A percentile compares a stretch with the other conserved stretches of the same genome.
Conservation (phyloP, 2,113 vertebrate genomes). For the Megaceryle maxima region DNA sequence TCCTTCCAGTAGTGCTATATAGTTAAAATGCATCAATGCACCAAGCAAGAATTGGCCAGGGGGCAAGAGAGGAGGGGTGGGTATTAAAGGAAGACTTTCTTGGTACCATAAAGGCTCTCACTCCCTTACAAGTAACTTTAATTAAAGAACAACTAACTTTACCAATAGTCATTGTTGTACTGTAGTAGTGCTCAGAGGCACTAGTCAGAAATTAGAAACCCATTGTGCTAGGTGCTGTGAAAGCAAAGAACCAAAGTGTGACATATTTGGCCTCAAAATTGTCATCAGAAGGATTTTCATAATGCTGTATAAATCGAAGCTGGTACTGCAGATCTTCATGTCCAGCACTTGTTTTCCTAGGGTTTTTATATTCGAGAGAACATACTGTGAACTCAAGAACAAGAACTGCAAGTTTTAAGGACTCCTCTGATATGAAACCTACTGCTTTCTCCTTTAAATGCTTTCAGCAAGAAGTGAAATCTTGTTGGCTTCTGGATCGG, state of each 20-base stretch:
- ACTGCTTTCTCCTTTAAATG: background rate
- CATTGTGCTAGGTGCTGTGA: background rate
- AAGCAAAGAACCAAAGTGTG: background rate
- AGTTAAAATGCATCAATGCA: background rate
- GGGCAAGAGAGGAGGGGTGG: background rate
- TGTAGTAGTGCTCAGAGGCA: background rate
- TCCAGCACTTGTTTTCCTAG: constrained; percentile 15
- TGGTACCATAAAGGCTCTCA: background rate
- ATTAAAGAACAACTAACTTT: constrained; percentile 21
- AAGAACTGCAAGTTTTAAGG: constrained; percentile 22
- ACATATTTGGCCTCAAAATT: constrained; percentile 1
- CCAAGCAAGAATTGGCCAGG: background rate
- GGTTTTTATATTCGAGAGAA: constrained; percentile 7
- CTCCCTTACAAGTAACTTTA: background rate
- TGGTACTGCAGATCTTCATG: background rate
- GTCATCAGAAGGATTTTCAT: constrained; percentile 46
- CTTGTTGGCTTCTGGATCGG: background rate
- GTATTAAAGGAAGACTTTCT: constrained; percentile 23
- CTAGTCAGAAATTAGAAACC: background rate
- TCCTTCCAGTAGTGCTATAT: background rate
- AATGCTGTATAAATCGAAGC: constrained; percentile 31
- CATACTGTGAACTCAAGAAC: background rate
- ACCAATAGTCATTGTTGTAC: background rate
- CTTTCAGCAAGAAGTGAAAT: constrained; percentile 11
- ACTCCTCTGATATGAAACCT: background rate